Evolutionary conservation across 2,888 invertebrate genomes (phyloP), one percentile per base, ranked within the genome.

Genomic region (Willowsia nigromaculata): DNA sequence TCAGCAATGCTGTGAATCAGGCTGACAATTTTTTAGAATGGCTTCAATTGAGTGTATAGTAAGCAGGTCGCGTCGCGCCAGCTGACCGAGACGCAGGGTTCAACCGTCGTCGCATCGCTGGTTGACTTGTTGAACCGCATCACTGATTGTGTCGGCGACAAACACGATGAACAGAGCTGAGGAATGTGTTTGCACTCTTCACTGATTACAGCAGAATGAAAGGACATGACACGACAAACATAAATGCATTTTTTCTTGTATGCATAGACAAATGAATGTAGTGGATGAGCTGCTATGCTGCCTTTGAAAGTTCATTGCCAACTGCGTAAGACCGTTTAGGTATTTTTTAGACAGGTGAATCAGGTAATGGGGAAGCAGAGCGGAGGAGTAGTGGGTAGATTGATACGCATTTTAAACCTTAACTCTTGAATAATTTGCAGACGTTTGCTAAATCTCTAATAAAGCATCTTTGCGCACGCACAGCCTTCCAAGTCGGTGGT

Each of bases 71-170:
- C 65, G 65, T 56, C 33, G 76, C 85, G 85, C 85, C 85, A 85
- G 85, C 85, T 85, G 85, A 85, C 85, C 85, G 85, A 78, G 50
- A 62, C 78, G 78, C 18, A 85, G 76, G 76, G 85, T 76, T 85
- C 78, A 76, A 85, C 78, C 62, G 76, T 59, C 76, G 22, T 47
- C 3, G 40, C n/a, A 4, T 15, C 71, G 22, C 53, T 56, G 53
- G n/a, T 53, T 56, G 56, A 53, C 25, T 43, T 74, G 47, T 18
- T 25, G 30, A 27, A 30, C 18, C 27, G 74, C 74, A 22, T 65
- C 30, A 82, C 43, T 47, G 82, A 18, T 11, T 74, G 43, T 1
- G 43, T 1, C 22, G 37, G 56, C 40, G 40, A 62, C 40, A 27
- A n/a, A n/a, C n/a, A 6, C 11, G 18, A 37, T n/a, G n/a, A n/a